Evolutionary conservation across 2,797 vertebrate genomes (phyloP).

Genomic region (Sebastes iracundus): DNA sequence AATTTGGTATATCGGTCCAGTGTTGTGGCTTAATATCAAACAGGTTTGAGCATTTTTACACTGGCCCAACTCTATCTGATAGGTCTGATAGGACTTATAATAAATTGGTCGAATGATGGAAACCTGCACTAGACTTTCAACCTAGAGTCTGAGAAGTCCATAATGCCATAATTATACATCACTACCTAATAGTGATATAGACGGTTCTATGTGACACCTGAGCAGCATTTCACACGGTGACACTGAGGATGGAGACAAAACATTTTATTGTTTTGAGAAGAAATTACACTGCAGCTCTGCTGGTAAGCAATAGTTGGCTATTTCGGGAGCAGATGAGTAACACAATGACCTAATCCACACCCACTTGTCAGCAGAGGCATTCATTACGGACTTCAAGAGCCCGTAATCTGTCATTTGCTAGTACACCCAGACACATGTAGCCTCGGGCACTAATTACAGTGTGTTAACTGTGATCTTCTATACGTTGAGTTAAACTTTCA

Average conservation of each 20-base stretch:
- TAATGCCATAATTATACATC: background rate
- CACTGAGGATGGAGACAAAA: background rate
- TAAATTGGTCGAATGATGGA: background rate
- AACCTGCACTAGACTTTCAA: background rate
- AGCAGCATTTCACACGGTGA: background rate
- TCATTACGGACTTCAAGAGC: constrained; percentile 62
- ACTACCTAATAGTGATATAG: background rate
- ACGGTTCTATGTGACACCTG: background rate
- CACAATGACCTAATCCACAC: constrained; percentile 71
- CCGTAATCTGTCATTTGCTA: constrained; percentile 62
- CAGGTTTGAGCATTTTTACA: too few species aligned
- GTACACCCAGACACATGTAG: constrained; percentile 40
- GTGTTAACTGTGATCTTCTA: constrained; percentile 56
- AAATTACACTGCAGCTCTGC: constrained; percentile 33
- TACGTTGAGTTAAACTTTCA: constrained; percentile 38
- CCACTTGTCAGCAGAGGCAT: constrained; percentile 68
- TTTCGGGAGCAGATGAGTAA: constrained; percentile 70
- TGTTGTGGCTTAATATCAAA: too few species aligned
- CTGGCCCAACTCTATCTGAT: background rate
- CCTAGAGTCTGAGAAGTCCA: background rate
- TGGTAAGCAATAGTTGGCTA: constrained; percentile 55
- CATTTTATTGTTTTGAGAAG: constrained; percentile 35
- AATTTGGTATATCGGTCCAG: too few species aligned
- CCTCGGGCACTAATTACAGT: constrained; percentile 65
- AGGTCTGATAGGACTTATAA: background rate